A percentile compares a stretch with the other conserved stretches of the same genome.
Conservation (phyloP, 2,888 invertebrate species). For the Eumerus sabulonum region DNA sequence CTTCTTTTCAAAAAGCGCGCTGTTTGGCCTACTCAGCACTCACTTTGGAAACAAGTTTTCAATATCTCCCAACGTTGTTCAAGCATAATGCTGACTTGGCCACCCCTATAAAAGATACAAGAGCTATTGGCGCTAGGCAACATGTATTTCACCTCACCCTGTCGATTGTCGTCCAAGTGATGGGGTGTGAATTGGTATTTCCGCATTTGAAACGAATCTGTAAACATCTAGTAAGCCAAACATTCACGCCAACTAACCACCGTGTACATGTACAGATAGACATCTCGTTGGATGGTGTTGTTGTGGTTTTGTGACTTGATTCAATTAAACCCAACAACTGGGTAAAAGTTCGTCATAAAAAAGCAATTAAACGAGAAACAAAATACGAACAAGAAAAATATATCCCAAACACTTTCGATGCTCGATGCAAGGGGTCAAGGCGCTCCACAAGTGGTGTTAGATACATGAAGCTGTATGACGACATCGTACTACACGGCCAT, state of each 20-base stretch:
- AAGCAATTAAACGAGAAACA: conserved; percentile 52
- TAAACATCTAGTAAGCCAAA: not conserved
- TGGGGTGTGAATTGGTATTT: conserved; percentile 51
- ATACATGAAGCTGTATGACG: conserved; percentile 6
- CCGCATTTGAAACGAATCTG: conserved; percentile 27
- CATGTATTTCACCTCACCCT: conserved; percentile 40
- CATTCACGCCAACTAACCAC: too few species aligned
- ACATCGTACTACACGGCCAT: not conserved
- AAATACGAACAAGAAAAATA: conserved; percentile 66
- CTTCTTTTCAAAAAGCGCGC: too few species aligned
- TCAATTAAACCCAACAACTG: conserved; percentile 51
- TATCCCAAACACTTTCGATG: conserved; percentile 65
- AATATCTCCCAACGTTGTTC: too few species aligned
- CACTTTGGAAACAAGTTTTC: too few species aligned
- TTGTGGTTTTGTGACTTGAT: conserved; percentile 5
- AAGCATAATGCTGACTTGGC: too few species aligned
- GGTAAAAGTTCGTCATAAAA: conserved; percentile 60
- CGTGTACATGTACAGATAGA: too few species aligned
- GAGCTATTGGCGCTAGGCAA: conserved; percentile 27
- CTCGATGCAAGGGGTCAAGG: conserved; percentile 7
- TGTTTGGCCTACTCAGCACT: too few species aligned
- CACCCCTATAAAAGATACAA: too few species aligned
- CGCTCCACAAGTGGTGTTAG: conserved; percentile 1
- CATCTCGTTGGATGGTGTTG: too few species aligned
- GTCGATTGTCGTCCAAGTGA: conserved; percentile 5